Percentiles rank a stretch among this genome's conserved stretches.
Conservation (phyloP, 2,797 vertebrate genomes). For the Chanos chanos region DNA sequence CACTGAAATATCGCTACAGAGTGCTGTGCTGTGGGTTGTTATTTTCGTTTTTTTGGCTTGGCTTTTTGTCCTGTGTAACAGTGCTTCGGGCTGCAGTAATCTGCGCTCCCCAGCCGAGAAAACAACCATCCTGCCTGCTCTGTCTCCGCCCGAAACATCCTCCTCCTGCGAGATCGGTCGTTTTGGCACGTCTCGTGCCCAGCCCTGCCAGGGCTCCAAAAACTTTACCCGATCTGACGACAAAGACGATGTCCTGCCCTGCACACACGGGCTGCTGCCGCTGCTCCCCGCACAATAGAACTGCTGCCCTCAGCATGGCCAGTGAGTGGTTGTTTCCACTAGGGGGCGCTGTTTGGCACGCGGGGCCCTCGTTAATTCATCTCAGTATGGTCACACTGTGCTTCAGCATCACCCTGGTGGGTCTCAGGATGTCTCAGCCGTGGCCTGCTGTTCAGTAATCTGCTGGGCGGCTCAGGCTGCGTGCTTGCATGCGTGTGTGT, state of each 20-base stretch:
- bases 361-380: neutral
- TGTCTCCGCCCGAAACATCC: neutral
- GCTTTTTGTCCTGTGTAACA: neutral
- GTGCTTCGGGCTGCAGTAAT: neutral
- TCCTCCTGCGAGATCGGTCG: neutral
- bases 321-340: neutral
- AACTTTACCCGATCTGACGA: too few relatives aligned
- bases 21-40: neutral
- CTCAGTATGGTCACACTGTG: neutral
- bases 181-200: neutral
- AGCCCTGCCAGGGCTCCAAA: neutral
- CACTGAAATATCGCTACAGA: neutral
- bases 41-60: neutral
- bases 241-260: too few relatives aligned
- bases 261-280: too few relatives aligned
- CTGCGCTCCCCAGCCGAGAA: neutral
- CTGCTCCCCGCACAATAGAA: neutral
- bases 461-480: neutral
- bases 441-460: neutral
- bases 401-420: too few relatives aligned
- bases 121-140: too few relatives aligned
- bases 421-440: neutral
- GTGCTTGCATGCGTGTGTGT: neutral
- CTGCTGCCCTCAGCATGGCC: neutral
- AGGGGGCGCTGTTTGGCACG: conserved; percentile 19